A percentile compares a stretch with the other conserved stretches of the same genome.
phyloP scores from a whole-genome alignment of 1,140 invertebrate species.

The Zaprionus davidi region DNA sequence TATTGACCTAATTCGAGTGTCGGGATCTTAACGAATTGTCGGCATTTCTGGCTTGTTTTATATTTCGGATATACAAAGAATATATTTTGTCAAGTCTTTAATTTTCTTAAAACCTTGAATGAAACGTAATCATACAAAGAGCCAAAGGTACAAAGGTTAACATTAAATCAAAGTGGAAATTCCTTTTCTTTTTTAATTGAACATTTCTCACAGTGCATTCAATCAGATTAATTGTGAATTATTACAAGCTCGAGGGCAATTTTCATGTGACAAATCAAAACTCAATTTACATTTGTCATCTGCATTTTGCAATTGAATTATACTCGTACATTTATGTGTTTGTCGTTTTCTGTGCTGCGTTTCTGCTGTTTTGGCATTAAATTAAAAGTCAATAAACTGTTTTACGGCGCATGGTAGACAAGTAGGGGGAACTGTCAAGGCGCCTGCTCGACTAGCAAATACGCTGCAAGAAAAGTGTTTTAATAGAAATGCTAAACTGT shows the following conservation, averaged over 20 bases:
- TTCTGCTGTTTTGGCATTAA: constrained; percentile 32
- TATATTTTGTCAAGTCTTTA: not conserved
- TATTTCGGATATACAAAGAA: constrained; percentile 19
- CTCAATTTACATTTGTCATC: constrained; percentile 35
- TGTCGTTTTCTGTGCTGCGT: not conserved
- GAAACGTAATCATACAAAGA: constrained; percentile 8
- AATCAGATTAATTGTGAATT: constrained; percentile 37
- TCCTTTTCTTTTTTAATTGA: constrained; percentile 19
- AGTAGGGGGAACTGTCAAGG: not conserved
- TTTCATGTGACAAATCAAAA: constrained; percentile 44
- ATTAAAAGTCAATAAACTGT: constrained; percentile 64
- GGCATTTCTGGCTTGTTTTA: constrained; percentile 32
- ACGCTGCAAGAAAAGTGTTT: not conserved
- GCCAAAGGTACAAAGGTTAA: not conserved
- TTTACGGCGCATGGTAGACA: not conserved
- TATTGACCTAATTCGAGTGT: constrained; percentile 67
- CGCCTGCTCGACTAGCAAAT: not conserved
- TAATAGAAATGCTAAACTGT: too few species aligned
- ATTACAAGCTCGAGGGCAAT: constrained; percentile 15
- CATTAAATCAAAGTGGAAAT: not conserved
- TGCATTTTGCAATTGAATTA: constrained; percentile 38
- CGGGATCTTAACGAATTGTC: constrained; percentile 25
- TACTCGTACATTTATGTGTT: constrained; percentile 44
- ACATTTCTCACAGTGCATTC: constrained; percentile 22
- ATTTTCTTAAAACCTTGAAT: not conserved